Conservation (phyloP, 2,113 vertebrate species). For the Zootoca vivipara region DNA sequence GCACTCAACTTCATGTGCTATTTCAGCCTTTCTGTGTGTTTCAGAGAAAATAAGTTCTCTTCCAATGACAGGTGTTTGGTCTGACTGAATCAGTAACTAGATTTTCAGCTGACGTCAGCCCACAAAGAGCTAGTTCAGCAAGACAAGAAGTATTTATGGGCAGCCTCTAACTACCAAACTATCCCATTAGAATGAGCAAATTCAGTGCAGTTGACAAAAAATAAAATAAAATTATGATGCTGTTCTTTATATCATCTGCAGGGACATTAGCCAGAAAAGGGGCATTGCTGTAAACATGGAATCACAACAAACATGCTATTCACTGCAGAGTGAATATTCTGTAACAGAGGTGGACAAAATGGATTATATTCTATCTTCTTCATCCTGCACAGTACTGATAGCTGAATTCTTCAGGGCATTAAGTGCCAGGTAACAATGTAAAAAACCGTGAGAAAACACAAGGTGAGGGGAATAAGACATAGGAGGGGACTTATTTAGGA, state of each 20-base stretch:
- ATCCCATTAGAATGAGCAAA: constrained; percentile 27
- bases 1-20: constrained; percentile 19
- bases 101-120: constrained; percentile 65
- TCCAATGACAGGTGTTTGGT: constrained; percentile 57
- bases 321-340: background rate
- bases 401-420: background rate
- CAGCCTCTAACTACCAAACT: constrained; percentile 20
- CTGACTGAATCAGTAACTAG: constrained; percentile 57
- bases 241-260: background rate
- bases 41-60: constrained; percentile 44
- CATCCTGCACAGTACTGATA: background rate
- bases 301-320: background rate
- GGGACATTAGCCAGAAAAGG: background rate
- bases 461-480: background rate
- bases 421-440: fast-evolving
- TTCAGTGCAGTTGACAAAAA: constrained; percentile 53
- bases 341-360: background rate
- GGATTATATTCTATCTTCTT: background rate
- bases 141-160: constrained; percentile 55
- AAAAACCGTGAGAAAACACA: fast-evolving
- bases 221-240: constrained; percentile 19
- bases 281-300: background rate
- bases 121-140: constrained; percentile 19
- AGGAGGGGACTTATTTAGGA: background rate
- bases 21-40: constrained; percentile 45